Evolutionary conservation across 2,797 vertebrate genomes (phyloP).

Genomic region (Pelochelys cantorii): DNA sequence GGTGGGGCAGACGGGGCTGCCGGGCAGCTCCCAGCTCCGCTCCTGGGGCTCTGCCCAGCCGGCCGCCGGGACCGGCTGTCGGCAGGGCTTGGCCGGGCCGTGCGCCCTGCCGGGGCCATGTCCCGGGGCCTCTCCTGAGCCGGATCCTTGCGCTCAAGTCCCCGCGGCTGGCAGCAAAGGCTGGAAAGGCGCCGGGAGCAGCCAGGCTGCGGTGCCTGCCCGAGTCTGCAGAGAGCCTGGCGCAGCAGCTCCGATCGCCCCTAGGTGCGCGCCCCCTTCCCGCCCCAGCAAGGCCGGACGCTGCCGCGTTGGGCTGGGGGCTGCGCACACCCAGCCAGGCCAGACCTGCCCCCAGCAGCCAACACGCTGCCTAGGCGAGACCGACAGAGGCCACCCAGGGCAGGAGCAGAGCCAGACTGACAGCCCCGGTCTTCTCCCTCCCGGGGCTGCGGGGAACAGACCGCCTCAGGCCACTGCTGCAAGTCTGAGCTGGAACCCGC

Average conservation of each 20-base stretch:
- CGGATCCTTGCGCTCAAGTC: neutral
- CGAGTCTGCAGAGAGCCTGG: neutral
- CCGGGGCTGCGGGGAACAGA: neutral
- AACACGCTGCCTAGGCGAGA: neutral
- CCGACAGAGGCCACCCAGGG: neutral
- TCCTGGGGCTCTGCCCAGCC: neutral
- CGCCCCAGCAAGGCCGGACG: too few species aligned
- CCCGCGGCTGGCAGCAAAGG: too few species aligned
- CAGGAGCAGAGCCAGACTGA: neutral
- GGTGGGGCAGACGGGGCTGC: neutral
- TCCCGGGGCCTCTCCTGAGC: neutral
- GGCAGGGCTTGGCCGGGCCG: too few species aligned
- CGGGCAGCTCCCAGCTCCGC: neutral
- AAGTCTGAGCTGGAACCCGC: too few species aligned
- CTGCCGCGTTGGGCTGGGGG: too few species aligned
- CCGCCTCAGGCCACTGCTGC: too few species aligned
- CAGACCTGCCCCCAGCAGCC: neutral
- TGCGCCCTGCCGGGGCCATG: too few species aligned
- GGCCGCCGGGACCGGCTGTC: constrained; percentile 12
- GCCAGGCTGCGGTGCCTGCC: neutral
- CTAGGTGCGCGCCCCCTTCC: too few species aligned
- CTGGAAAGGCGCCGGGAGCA: neutral
- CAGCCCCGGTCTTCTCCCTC: neutral
- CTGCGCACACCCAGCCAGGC: neutral
- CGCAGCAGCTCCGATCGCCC: neutral